A percentile compares a stretch with the other conserved stretches of the same genome.
These are phyloP conservation scores for Hystrix brachyura DNA, from an alignment of 2,113 vertebrate genomes.

Conservation along the genomic window DNA sequence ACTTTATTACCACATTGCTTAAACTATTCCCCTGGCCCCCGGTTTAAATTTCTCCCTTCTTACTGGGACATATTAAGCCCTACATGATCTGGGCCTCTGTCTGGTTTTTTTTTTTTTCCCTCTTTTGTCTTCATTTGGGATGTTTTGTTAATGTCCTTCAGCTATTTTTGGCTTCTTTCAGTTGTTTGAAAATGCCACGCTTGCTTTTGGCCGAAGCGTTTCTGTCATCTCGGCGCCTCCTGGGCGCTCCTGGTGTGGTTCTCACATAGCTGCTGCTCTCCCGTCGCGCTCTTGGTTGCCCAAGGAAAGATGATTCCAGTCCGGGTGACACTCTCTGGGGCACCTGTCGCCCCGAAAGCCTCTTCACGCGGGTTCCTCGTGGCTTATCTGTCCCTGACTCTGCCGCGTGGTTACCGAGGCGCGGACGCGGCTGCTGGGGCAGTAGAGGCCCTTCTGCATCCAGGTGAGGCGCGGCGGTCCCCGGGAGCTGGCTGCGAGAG, in stretches of 20 bases:
- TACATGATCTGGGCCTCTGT: accelerated
- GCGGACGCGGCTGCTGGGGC: no score
- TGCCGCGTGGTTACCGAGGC: no score
- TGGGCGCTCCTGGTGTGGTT: not conserved
- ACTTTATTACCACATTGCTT: not conserved
- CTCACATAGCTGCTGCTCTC: not conserved
- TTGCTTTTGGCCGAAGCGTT: not conserved
- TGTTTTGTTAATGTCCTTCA: not conserved
- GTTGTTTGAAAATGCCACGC: not conserved
- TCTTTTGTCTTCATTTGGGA: not conserved
- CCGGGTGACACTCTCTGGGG: not conserved
- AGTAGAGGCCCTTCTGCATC: not conserved
- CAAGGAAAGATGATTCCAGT: accelerated
- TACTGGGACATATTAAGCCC: not conserved
- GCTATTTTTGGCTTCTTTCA: not conserved
- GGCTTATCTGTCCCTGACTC: not conserved
- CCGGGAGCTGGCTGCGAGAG: not conserved
- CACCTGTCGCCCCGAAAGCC: not conserved
- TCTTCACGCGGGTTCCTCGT: not conserved
- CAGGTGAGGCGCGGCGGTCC: not conserved
- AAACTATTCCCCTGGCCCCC: accelerated
- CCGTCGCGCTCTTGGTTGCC: not conserved
- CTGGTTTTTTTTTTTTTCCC: not conserved
- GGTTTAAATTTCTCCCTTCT: accelerated
- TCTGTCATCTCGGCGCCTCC: not conserved